Conservation (phyloP, 2,888 invertebrate species). For the Melanchra persicariae region DNA sequence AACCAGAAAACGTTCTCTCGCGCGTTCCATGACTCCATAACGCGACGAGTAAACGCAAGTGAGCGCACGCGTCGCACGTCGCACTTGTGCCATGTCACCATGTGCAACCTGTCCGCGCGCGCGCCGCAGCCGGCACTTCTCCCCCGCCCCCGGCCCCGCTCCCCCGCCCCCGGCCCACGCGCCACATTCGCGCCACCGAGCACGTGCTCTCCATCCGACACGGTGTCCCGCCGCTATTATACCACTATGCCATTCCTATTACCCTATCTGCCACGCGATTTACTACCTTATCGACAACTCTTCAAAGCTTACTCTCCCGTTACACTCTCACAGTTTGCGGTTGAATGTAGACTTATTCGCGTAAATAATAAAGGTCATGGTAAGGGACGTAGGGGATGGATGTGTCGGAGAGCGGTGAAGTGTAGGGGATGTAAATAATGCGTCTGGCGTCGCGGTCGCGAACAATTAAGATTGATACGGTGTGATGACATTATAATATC, state of each 20-base stretch:
- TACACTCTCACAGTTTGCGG: neutral
- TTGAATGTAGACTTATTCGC: constrained; percentile 25
- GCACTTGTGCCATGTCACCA: constrained; percentile 22
- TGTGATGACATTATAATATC: constrained; percentile 85
- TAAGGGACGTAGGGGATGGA: neutral
- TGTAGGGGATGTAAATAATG: constrained; percentile 67
- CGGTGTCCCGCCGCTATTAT: constrained; percentile 72
- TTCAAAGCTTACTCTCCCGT: constrained; percentile 16
- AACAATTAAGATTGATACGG: constrained; percentile 83
- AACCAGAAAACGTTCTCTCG: too few species aligned
- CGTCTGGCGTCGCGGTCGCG: constrained; percentile 75
- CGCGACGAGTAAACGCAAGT: too few species aligned
- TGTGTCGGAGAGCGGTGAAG: constrained; percentile 14
- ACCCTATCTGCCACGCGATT: constrained; percentile 43
- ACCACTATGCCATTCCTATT: constrained; percentile 75
- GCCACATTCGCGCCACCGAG: constrained; percentile 73
- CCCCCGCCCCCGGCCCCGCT: constrained; percentile 14
- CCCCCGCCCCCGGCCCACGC: too few species aligned
- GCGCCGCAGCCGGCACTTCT: constrained; percentile 24
- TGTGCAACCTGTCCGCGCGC: constrained; percentile 28
- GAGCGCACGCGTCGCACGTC: neutral
- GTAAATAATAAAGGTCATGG: constrained; percentile 6
- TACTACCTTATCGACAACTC: constrained; percentile 32
- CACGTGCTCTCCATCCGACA: constrained; percentile 72
- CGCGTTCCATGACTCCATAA: too few species aligned